Evolutionary conservation across 1,140 invertebrate species (phyloP), one percentile per base, ranked within the genome.

Genomic region (Ruditapes philippinarum): DNA sequence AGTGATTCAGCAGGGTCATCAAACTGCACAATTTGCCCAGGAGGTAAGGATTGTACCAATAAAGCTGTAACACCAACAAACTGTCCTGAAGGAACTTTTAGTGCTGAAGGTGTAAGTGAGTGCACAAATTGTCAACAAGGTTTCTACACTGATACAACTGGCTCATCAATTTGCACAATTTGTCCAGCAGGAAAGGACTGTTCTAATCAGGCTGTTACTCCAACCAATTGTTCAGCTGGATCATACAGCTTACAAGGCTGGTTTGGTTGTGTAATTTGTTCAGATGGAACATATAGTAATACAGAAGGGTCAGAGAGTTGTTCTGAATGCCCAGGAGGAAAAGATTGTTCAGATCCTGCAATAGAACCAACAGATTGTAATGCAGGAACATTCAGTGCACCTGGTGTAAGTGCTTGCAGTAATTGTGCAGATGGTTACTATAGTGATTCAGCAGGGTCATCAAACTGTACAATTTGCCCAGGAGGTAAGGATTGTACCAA

Each of bases 291-390:
- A 42, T 93, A 90, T 36, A 92, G 86, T 74, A 51, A 60, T 88
- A 65, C 33, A 86, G 81, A 45, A 12, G 80, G 60, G n/a, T 7
- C 82, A 42, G 68, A 33, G 22, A 70, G 54, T 36, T 92, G 91
- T 80, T 84, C 62, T 28, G 54, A 81, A 5, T 93, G 93, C 88
- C 73, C 89, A 38, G 91, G 73, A 4, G 92, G 94, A 19, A 74
- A 86, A 25, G 65, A 91, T 51, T 94, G 93, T 73, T 28, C 86
- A 25, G 84, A 90, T 86, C 68, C 7, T 0, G 19, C 49, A 3
- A 45, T 90, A 57, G 28, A 19, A 31, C 88, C 81, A 22, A 22
- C 42, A 12, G 51, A 82, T 78, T 93, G 92, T 81, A 62, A 51
- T 33, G 45, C 57, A 42, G 82, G 79, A 54, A 91, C 78, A n/a